Evolutionary conservation across 2,113 vertebrate species (phyloP).

Genomic region (Orycteropus afer): DNA sequence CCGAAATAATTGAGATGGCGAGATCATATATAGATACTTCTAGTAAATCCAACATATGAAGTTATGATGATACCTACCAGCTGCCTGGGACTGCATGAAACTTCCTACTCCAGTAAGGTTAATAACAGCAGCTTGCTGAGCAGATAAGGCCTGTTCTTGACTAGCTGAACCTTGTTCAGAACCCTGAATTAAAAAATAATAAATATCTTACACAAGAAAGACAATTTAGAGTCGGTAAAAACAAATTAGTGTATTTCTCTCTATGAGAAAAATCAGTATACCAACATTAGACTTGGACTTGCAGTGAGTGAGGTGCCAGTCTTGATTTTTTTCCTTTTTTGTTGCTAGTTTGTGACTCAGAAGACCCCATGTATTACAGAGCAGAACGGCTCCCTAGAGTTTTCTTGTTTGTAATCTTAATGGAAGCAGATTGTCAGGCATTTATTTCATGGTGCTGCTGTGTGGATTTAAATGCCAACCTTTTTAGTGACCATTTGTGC

Average conservation of each 20-base stretch:
- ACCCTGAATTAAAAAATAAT: conserved; percentile 86
- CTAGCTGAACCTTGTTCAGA: conserved; percentile 89
- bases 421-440: background rate
- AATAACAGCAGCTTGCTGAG: conserved; percentile 96
- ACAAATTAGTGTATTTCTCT: background rate
- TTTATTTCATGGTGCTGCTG: background rate
- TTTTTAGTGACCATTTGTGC: too few relatives aligned
- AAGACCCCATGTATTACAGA: background rate
- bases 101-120: conserved; percentile 94
- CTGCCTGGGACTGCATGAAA: conserved; percentile 95
- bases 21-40: background rate
- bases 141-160: conserved; percentile 92
- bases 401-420: background rate
- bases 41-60: conserved; percentile 53
- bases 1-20: background rate
- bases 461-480: background rate
- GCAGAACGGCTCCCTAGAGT: background rate
- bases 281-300: background rate
- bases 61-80: conserved; percentile 83
- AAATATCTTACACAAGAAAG: conserved; percentile 59
- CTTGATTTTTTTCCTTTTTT: background rate
- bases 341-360: background rate
- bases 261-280: background rate
- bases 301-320: background rate
- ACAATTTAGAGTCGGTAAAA: background rate